phyloP scores from a whole-genome alignment of 2,797 vertebrate genomes.

The Coranthus polyacanthus region DNA sequence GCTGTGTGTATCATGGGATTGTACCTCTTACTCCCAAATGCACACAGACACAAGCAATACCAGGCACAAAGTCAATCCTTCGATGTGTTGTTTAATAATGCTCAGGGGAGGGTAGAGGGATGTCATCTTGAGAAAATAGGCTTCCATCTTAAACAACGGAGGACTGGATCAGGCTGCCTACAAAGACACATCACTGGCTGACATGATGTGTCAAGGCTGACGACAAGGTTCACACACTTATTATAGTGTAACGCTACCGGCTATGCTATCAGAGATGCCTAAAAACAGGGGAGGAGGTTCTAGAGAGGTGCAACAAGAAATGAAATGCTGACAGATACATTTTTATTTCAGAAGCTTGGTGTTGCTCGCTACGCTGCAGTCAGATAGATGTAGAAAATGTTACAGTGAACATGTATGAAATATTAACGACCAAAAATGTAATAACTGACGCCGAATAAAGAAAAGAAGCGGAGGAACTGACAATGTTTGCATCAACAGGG shows the following conservation, averaged over 20 bases:
- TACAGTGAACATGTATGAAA: conserved; percentile 54
- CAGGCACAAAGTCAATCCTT: conserved; percentile 67
- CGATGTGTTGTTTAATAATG: conserved; percentile 51
- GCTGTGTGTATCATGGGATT: conserved; percentile 26
- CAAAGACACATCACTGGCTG: conserved; percentile 39
- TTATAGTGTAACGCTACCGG: conserved; percentile 42
- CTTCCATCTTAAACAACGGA: conserved; percentile 42
- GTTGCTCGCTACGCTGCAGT: conserved; percentile 42
- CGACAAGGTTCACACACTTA: conserved; percentile 42
- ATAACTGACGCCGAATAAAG: conserved; percentile 46
- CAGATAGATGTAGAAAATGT: conserved; percentile 41
- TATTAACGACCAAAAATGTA: conserved; percentile 54
- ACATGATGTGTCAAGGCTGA: conserved; percentile 35
- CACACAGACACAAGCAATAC: neutral
- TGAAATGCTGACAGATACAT: conserved; percentile 49
- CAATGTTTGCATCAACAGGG: conserved; percentile 17
- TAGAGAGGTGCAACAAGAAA: conserved; percentile 33
- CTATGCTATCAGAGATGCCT: conserved; percentile 29
- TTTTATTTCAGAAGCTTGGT: conserved; percentile 44
- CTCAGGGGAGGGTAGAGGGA: conserved; percentile 41
- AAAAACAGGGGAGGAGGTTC: conserved; percentile 41
- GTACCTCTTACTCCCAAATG: conserved; percentile 35
- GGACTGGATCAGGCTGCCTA: conserved; percentile 38
- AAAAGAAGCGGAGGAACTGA: conserved; percentile 23
- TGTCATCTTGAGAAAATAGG: conserved; percentile 59